phyloP scores from a whole-genome alignment of 2,113 vertebrate species.

The Recurvirostra avosetta region DNA sequence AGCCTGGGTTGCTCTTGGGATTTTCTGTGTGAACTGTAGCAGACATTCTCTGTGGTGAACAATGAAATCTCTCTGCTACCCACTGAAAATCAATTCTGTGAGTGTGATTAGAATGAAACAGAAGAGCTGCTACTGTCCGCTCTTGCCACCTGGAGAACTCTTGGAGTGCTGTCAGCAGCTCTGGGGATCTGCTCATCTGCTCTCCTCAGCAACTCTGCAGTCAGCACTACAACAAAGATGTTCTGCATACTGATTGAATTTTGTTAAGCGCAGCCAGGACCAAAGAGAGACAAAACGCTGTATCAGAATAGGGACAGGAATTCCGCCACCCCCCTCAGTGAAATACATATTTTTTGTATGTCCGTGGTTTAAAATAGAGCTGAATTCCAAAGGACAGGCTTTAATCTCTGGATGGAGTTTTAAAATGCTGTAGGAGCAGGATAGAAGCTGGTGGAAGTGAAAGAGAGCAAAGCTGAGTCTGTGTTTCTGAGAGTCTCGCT shows the following conservation, averaged over 20 bases:
- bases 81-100: not conserved
- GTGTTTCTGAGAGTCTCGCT: not conserved
- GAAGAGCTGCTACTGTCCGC: not conserved
- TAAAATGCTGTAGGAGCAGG: not conserved
- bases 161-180: not conserved
- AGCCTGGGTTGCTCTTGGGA: not conserved
- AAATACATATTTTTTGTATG: not conserved
- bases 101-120: not conserved
- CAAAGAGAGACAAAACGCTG: not conserved
- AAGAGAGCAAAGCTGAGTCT: not conserved
- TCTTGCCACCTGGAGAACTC: not conserved
- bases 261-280: not conserved
- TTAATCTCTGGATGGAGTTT: not conserved
- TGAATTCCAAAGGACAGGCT: not conserved
- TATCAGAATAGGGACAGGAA: not conserved
- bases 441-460: not conserved
- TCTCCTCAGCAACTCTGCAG: not conserved
- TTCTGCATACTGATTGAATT: not conserved
- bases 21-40: not conserved
- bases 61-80: not conserved
- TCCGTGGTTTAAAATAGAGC: not conserved
- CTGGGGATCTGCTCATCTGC: not conserved
- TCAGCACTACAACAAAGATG: not conserved
- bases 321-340: accelerated
- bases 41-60: not conserved